phyloP scores from a whole-genome alignment of 2,888 invertebrate species.

The Cheilosia vernalis region DNA sequence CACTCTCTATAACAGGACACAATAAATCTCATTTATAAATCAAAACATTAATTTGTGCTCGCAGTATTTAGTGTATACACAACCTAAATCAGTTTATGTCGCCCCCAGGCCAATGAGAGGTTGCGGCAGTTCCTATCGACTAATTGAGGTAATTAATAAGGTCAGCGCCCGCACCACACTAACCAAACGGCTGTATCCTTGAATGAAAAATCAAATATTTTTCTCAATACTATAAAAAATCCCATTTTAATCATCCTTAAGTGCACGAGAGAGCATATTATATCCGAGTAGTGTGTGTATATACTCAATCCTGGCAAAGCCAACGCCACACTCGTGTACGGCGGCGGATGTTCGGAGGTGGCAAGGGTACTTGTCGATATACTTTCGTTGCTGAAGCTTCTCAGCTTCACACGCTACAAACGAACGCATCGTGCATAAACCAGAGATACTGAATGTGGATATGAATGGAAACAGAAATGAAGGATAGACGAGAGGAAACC shows the following conservation, averaged over 20 bases:
- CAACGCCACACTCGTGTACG: neutral
- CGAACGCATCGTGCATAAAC: neutral
- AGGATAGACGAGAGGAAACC: conserved; percentile 46
- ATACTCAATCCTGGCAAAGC: neutral
- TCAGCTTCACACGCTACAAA: neutral
- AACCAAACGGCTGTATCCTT: conserved; percentile 8
- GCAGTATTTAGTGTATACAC: neutral
- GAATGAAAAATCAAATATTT: conserved; percentile 36
- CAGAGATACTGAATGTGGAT: conserved; percentile 1
- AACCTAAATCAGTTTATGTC: conserved; percentile 4
- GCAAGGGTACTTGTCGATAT: conserved; percentile 52
- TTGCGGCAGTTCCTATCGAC: conserved; percentile 3
- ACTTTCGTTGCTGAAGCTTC: conserved; percentile 17
- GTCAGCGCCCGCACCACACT: neutral
- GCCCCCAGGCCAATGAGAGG: neutral
- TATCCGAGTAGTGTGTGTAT: neutral
- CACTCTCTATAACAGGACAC: neutral
- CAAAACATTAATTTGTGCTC: conserved; percentile 23
- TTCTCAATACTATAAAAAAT: conserved; percentile 37
- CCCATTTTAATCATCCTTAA: conserved; percentile 64
- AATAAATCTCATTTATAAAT: conserved; percentile 37
- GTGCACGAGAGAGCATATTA: conserved; percentile 31
- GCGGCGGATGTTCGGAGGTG: neutral
- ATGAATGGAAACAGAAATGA: conserved; percentile 54
- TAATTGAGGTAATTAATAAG: conserved; percentile 32